phyloP scores from a whole-genome alignment of 2,113 vertebrate genomes.

The Pyxicephalus adspersus region DNA sequence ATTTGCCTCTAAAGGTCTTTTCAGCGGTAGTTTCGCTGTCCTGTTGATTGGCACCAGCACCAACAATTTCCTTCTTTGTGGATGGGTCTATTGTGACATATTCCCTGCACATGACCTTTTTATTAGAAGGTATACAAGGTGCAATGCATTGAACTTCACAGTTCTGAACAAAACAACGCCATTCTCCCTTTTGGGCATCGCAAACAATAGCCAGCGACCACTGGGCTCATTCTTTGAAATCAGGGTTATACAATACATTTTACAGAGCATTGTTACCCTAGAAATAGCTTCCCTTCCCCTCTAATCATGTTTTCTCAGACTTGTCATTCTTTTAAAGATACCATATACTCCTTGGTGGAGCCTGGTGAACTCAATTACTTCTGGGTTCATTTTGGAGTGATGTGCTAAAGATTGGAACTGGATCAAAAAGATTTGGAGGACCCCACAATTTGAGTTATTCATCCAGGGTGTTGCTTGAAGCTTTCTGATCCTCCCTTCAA shows the following conservation, averaged over 20 bases:
- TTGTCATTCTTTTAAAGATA: too few species aligned
- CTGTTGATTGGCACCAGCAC: slow-evolving; percentile 13
- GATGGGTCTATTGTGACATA: slow-evolving; percentile 21
- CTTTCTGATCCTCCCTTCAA: too few species aligned
- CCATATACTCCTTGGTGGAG: too few species aligned
- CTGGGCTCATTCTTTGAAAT: slow-evolving; percentile 15
- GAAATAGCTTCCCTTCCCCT: neutral
- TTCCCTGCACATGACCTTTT: slow-evolving; percentile 26
- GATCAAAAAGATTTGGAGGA: too few species aligned
- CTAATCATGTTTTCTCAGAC: neutral
- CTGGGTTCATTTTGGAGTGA: too few species aligned
- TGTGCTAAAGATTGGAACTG: too few species aligned
- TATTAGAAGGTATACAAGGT: slow-evolving; percentile 15
- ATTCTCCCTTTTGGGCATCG: slow-evolving; percentile 23
- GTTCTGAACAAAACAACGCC: slow-evolving; percentile 29
- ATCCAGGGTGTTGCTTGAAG: too few species aligned
- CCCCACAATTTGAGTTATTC: too few species aligned
- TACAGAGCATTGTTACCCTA: slow-evolving; percentile 2
- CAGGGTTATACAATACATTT: neutral
- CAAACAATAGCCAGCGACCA: slow-evolving; percentile 25
- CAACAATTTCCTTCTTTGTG: slow-evolving; percentile 35
- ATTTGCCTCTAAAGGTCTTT: slow-evolving; percentile 42
- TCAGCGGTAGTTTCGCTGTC: neutral
- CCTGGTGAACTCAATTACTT: too few species aligned
- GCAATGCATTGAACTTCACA: slow-evolving; percentile 18